Evolutionary conservation across 2,797 vertebrate species (phyloP), one percentile per base, ranked within the genome.

Genomic region (Chiroxiphia lanceolata): DNA sequence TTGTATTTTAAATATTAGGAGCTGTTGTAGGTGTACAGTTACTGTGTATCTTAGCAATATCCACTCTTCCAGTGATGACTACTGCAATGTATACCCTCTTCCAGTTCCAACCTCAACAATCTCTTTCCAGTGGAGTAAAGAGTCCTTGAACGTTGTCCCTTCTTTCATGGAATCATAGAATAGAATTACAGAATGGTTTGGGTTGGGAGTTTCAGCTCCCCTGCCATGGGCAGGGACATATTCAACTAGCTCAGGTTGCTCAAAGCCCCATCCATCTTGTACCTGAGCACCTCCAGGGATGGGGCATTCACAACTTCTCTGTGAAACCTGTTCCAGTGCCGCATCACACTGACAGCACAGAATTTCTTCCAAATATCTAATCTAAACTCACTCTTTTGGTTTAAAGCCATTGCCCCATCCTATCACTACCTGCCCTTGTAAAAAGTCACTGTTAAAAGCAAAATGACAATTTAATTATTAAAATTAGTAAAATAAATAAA

Each of bases 201-300:
- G 13, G 8, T 44, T 63, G 50, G 57, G n/a, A 64, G 0, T 42
- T 48, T 6, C 47, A 69, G 34, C 2, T 4, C 18, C 19, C 1
- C 27, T 76, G 71, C 27, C 6, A 4, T 7, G 71, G 23, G 27
- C 13, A 77, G 36, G 11, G 20, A 9, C 42, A 18, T 29, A 6
- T 29, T 59, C 38, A 59, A 22, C 21, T 3, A 64, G n/a, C 45
- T 4, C 25, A 51, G 14, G 2, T 59, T 65, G 20, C 45, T 45
- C 6, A 22, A 64, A 77, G 17, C 3, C 23, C 25, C 29, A 16
- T 47, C n/a, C 38, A 71, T 12, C 25, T n/a, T 45, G 38, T 44
- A 64, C 10, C n/a, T 26, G 38, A 78, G 31, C 12, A 26, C 3
- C 65, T 53, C 38, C 51, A 71, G 59, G 44, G 25, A 40, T 34